phyloP scores from a whole-genome alignment of 2,888 invertebrate genomes.

The Meiosimyza decipiens region DNA sequence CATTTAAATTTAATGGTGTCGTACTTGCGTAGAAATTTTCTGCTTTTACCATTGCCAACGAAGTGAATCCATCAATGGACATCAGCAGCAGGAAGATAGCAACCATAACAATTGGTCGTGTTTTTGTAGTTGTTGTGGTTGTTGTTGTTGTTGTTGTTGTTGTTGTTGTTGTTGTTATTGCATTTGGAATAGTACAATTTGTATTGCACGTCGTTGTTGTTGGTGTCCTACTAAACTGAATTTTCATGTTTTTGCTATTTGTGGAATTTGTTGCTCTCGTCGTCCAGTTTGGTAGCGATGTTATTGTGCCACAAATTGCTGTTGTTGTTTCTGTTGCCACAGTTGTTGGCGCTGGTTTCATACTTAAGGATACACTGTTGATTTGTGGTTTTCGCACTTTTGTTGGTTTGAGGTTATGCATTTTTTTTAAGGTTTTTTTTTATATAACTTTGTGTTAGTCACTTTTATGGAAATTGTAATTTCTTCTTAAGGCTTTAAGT shows the following conservation, averaged over 20 bases:
- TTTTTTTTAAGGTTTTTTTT: no score
- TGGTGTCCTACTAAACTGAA: slow-evolving; percentile 22
- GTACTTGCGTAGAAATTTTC: slow-evolving; percentile 12
- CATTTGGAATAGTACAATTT: neutral
- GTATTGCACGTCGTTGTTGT: neutral
- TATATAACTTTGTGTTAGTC: no score
- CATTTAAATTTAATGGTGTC: neutral
- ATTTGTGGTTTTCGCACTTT: slow-evolving; percentile 4
- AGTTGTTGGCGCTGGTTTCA: neutral
- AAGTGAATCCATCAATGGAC: neutral
- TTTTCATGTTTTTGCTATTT: slow-evolving; percentile 6
- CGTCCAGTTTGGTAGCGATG: slow-evolving; percentile 9
- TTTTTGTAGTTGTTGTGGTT: no score
- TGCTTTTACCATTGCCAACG: neutral
- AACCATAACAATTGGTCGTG: neutral
- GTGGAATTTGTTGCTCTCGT: slow-evolving; percentile 1
- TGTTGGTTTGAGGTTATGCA: neutral
- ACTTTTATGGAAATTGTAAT: no score
- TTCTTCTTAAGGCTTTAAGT: no score
- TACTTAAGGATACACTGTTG: neutral
- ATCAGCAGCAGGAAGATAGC: slow-evolving; percentile 7
- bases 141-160: no score
- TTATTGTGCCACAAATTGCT: neutral
- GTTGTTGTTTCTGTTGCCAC: neutral
- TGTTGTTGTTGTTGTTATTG: slow-evolving; percentile 3